Base-by-base conservation (phyloP, 2,888 invertebrate species). In the Pseudoips prasinana region DNA sequence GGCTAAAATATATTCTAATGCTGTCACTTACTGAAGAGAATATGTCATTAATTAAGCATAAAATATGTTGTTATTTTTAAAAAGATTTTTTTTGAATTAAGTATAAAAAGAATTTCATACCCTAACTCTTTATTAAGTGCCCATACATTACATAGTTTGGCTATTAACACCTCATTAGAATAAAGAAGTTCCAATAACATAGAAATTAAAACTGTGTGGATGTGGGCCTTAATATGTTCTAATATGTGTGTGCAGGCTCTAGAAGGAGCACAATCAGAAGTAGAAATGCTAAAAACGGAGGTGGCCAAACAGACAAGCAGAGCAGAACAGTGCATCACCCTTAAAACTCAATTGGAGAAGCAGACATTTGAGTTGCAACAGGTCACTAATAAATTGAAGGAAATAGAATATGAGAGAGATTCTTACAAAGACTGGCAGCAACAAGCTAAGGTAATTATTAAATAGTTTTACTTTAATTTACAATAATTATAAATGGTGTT, bases 191-290 rank as follows among this genome's bases (percentile, higher is more conserved):
- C n/a, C n/a, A n/a, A n/a, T n/a, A n/a, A n/a, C n/a, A n/a, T n/a
- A n/a, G n/a, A n/a, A n/a, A n/a, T n/a, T n/a, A n/a, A n/a, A n/a
- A n/a, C n/a, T n/a, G n/a, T n/a, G n/a, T n/a, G n/a, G n/a, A n/a
- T n/a, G n/a, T n/a, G n/a, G n/a, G n/a, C n/a, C n/a, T n/a, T n/a
- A n/a, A n/a, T n/a, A n/a, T n/a, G n/a, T n/a, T n/a, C n/a, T n/a
- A n/a, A n/a, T n/a, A 14, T 14, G 3, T 14, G 3, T 20, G 3
- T 20, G 2, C 17, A 89, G 89, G 83, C 90, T 29, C 66, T 90
- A 35, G 86, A 90, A 72, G 89, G 86, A 22, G 89, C 90, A 1
- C 89, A 91, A 53, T 82, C 90, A 14, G 91, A 92, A 62, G 86
- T 89, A n/a, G 90, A 90, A 36, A 77, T 86, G 33, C 56, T 86